Base-by-base conservation (phyloP, 1,140 invertebrate species). In the Temnothorax curvispinosus region DNA sequence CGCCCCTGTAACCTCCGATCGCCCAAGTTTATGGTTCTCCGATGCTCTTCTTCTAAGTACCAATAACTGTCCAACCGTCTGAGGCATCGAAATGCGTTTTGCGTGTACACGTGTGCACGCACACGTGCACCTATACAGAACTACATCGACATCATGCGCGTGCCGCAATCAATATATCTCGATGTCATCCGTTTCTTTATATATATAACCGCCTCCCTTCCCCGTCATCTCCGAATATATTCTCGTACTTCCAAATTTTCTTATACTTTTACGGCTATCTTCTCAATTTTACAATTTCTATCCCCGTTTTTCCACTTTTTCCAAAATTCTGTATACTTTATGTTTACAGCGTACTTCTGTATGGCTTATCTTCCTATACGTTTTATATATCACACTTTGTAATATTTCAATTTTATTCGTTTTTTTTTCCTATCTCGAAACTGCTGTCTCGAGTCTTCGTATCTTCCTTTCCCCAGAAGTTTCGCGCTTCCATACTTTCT, bases 21-120 rank as follows among this genome's bases (percentile, higher is more conserved):
- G 27, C 27, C 72, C 58, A 71, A 88, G 76, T 91, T 91, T 91
- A 91, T 91, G 89, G 86, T 88, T 91, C 89, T 88, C 82, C 89
- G 82, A 91, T 91, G 89, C 76, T 88, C 87, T 86, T 88, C 89
- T 90, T 90, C 72, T 91, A 91, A 91, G 81, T 90, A 91, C 89
- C 89, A 91, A 91, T 91, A 90, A 91, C 89, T 90, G 89, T 90
- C 89, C 89, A 65, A 76, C 50, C 60, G 74, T 88, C 86, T 88
- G 71, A 88, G 35, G 69, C 58, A 88, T 88, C 80, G 86, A 56
- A 90, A 78, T 74, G 71, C 88, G 74, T 87, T 87, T 81, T 69
- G 65, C 58, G 47, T 64, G 41, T 72, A 38, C 35, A 38, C n/a
- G n/a, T 56, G n/a, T 72, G 7, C 32, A n/a, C 64, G 21, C 50